phyloP scores from a whole-genome alignment of 2,797 vertebrate genomes.

The Steatocranus sp. region DNA sequence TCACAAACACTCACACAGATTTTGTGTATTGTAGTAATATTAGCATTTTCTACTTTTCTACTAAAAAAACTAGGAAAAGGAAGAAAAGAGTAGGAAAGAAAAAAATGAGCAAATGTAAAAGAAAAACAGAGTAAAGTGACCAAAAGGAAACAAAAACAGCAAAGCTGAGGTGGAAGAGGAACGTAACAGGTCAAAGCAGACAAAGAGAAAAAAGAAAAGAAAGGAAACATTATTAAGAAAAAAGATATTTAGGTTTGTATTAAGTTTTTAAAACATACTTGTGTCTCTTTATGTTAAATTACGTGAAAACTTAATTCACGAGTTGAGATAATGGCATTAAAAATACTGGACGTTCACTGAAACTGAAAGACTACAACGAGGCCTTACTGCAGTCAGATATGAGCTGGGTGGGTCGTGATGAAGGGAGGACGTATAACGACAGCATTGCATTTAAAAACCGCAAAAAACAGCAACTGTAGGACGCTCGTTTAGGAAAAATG shows the following conservation, averaged over 20 bases:
- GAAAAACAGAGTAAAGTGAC: not conserved
- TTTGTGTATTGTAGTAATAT: not conserved
- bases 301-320: rapidly evolving
- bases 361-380: too few species aligned
- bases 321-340: not conserved
- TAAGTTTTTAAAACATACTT: not conserved
- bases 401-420: not conserved
- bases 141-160: not conserved
- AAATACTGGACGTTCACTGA: not conserved
- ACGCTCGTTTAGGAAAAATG: not conserved
- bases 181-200: not conserved
- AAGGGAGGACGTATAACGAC: not conserved
- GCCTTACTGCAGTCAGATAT: not conserved
- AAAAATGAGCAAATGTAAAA: not conserved
- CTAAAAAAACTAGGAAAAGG: not conserved
- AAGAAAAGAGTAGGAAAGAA: not conserved
- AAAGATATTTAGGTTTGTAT: not conserved
- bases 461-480: not conserved
- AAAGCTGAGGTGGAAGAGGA: not conserved
- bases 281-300: not conserved
- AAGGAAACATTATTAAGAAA: not conserved
- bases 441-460: not conserved
- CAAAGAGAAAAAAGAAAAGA: not conserved
- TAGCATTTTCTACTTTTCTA: not conserved
- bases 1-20: not conserved